Percentiles rank a stretch among this genome's conserved stretches.
Evolutionary conservation across 2,888 invertebrate genomes (phyloP).

Genomic region (Pterostichus niger): DNA sequence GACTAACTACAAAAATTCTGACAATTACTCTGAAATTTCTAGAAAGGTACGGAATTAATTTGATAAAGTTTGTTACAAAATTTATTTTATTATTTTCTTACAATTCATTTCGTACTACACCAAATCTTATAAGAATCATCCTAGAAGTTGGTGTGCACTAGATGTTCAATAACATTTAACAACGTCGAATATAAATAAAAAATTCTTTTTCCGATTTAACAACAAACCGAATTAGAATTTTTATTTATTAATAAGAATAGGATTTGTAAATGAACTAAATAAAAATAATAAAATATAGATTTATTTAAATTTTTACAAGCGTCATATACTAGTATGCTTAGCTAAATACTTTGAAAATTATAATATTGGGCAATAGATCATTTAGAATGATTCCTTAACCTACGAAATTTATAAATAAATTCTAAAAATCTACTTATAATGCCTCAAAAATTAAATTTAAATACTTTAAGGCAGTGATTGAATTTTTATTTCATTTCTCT

Average conservation of each 20-base stretch:
- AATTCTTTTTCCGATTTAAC: conserved; percentile 60
- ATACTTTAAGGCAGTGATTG: conserved; percentile 47
- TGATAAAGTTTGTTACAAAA: conserved; percentile 56
- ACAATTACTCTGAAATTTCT: background rate
- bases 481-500: conserved; percentile 7
- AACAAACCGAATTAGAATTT: conserved; percentile 62
- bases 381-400: conserved; percentile 13
- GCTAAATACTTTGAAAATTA: conserved; percentile 25
- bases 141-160: conserved; percentile 56
- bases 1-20: background rate
- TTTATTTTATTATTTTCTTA: conserved; percentile 64
- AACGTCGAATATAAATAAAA: conserved; percentile 32
- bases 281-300: conserved; percentile 63
- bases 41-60: background rate
- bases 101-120: conserved; percentile 56
- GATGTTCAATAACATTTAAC: conserved; percentile 47
- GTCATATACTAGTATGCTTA: conserved; percentile 5
- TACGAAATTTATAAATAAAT: background rate
- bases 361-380: conserved; percentile 25
- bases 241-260: conserved; percentile 56
- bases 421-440: conserved; percentile 24
- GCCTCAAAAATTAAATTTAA: conserved; percentile 22
- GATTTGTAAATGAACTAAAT: conserved; percentile 60
- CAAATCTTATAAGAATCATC: conserved; percentile 58
- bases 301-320: conserved; percentile 63